These are phyloP conservation scores for Nomada lathburiana DNA, from an alignment of 2,888 invertebrate genomes.

Conservation along the genomic window DNA sequence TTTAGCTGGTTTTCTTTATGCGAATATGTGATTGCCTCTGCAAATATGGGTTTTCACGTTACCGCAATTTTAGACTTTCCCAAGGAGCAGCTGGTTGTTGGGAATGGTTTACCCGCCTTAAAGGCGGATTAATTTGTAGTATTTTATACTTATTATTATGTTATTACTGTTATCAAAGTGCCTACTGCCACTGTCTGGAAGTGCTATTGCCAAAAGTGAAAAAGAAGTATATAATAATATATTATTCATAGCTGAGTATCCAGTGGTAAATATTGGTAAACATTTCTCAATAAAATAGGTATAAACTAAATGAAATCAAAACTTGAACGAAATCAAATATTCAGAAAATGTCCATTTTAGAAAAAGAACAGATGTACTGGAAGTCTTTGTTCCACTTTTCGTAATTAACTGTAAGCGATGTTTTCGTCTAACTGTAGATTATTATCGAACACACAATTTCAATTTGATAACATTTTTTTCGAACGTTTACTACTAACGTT, in stretches of 20 bases:
- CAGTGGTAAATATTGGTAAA: conserved; percentile 31
- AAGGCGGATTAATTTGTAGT: conserved; percentile 81
- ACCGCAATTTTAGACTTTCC: conserved; percentile 95
- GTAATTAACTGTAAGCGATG: neutral
- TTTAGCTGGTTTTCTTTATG: conserved; percentile 98
- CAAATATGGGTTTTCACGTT: conserved; percentile 97
- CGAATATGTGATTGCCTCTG: conserved; percentile 95
- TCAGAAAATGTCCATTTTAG: neutral
- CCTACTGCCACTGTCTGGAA: conserved; percentile 78
- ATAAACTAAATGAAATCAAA: conserved; percentile 16
- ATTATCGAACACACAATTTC: neutral
- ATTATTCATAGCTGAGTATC: conserved; percentile 39
- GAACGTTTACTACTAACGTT: neutral
- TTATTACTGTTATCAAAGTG: conserved; percentile 77
- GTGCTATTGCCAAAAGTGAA: conserved; percentile 64
- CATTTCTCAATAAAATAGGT: conserved; percentile 31
- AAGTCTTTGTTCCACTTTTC: neutral
- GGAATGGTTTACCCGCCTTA: conserved; percentile 85
- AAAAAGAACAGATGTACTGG: neutral
- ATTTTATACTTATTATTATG: conserved; percentile 74
- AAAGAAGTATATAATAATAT: conserved; percentile 22
- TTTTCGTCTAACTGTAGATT: neutral
- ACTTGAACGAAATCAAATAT: conserved; percentile 21
- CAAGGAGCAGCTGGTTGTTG: conserved; percentile 91
- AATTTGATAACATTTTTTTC: neutral